phyloP scores from a whole-genome alignment of 1,140 invertebrate species.

The Papilio helenus region DNA sequence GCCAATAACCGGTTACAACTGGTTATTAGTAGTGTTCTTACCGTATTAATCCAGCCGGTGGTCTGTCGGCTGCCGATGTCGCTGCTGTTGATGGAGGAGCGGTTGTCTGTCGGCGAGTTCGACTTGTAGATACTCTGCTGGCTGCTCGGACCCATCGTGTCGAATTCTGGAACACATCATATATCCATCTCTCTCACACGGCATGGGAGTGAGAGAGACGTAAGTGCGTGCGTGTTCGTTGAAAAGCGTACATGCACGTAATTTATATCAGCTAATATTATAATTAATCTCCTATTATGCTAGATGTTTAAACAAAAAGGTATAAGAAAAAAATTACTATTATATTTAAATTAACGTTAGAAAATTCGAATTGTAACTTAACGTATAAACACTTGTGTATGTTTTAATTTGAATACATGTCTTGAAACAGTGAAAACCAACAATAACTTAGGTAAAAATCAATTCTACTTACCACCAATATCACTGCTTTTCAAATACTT shows the following conservation, averaged over 20 bases:
- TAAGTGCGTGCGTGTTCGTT: background rate
- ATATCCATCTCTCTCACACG: background rate
- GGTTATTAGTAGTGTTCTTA: conserved; percentile 71
- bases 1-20: too few species aligned
- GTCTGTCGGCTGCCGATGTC: conserved; percentile 86
- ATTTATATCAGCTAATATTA: background rate
- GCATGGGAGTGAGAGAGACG: background rate
- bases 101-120: conserved; percentile 73
- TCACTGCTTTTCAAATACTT: conserved; percentile 95
- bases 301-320: background rate
- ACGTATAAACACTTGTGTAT: background rate
- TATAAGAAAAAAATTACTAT: background rate
- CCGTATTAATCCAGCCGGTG: conserved; percentile 95
- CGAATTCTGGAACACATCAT: conserved; percentile 58
- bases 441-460: background rate
- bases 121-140: conserved; percentile 78
- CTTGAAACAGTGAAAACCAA: background rate
- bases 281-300: background rate
- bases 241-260: background rate
- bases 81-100: conserved; percentile 81
- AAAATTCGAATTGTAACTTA: too few species aligned
- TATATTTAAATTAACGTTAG: background rate
- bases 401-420: background rate
- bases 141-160: conserved; percentile 77
- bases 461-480: conserved; percentile 70